Percentiles rank a stretch among this genome's conserved stretches.
These are phyloP conservation scores for Pasiphila rectangulata DNA, from an alignment of 2,888 invertebrate species.

Conservation along the genomic window DNA sequence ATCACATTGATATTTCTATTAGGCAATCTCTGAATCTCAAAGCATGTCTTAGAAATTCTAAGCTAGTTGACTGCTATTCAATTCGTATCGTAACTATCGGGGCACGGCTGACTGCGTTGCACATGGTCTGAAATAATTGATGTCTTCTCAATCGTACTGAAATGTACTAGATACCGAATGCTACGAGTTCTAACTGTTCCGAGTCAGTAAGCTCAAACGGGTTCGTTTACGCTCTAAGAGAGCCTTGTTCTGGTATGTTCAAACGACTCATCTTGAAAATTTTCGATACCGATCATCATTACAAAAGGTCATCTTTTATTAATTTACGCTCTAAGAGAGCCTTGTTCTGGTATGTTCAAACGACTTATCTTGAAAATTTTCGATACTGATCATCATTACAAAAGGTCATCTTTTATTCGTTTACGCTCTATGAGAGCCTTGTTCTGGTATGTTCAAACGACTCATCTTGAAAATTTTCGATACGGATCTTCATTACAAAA, in stretches of 20 bases:
- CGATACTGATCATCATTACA: no score
- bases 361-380: no score
- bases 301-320: no score
- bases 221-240: constrained; percentile 10
- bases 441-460: no score
- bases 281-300: no score
- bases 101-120: constrained; percentile 37
- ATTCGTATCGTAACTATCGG: constrained; percentile 34
- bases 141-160: constrained; percentile 46
- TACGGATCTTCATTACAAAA: no score
- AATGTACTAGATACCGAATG: constrained; percentile 36
- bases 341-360: no score
- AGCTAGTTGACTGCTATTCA: constrained; percentile 43
- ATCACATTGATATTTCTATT: not conserved
- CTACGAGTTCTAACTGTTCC: constrained; percentile 25
- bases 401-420: no score
- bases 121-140: constrained; percentile 53
- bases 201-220: constrained; percentile 20
- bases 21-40: constrained; percentile 24
- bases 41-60: constrained; percentile 43
- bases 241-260: constrained; percentile 7
- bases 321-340: no score
- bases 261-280: no score
- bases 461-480: no score
- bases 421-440: no score